Conservation (phyloP, 2,888 invertebrate species). For the Plusia festucae region DNA sequence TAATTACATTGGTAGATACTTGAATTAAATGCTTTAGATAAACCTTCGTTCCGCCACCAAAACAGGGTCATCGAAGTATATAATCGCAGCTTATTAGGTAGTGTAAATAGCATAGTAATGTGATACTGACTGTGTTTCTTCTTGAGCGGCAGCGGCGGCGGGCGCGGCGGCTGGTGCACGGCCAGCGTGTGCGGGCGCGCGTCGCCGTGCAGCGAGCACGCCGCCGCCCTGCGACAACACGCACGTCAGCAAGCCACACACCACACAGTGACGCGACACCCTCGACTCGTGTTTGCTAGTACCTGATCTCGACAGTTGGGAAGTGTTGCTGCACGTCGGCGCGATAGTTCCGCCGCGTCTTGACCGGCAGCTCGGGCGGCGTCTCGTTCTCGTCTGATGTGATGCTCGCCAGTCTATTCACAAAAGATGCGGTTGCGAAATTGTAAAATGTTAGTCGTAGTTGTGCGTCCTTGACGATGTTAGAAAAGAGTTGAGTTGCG, state of each 20-base stretch:
- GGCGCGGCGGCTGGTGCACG: slow-evolving; percentile 91
- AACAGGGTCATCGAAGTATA: slow-evolving; percentile 38
- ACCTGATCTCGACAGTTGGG: slow-evolving; percentile 85
- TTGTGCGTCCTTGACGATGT: slow-evolving; percentile 42
- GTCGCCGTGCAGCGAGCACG: slow-evolving; percentile 82
- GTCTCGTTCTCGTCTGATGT: slow-evolving; percentile 85
- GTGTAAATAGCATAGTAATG: slow-evolving; percentile 18
- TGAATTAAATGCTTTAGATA: slow-evolving; percentile 5
- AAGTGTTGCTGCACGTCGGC: slow-evolving; percentile 85
- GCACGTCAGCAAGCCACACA: too few species aligned
- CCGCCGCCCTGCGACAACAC: slow-evolving; percentile 73
- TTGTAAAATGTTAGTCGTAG: slow-evolving; percentile 39
- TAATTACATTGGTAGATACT: background rate
- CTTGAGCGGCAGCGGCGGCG: slow-evolving; percentile 97
- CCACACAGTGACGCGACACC: slow-evolving; percentile 2
- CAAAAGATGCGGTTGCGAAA: slow-evolving; percentile 51
- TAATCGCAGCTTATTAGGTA: background rate
- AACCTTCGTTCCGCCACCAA: slow-evolving; percentile 47
- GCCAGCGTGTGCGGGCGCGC: slow-evolving; percentile 86
- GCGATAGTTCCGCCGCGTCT: slow-evolving; percentile 86
- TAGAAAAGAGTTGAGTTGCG: slow-evolving; percentile 38
- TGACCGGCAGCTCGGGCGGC: slow-evolving; percentile 91
- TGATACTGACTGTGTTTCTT: slow-evolving; percentile 98
- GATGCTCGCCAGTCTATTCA: slow-evolving; percentile 79
- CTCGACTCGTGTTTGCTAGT: slow-evolving; percentile 39